phyloP scores from a whole-genome alignment of 2,797 vertebrate species.

The Sebastolobus alascanus region DNA sequence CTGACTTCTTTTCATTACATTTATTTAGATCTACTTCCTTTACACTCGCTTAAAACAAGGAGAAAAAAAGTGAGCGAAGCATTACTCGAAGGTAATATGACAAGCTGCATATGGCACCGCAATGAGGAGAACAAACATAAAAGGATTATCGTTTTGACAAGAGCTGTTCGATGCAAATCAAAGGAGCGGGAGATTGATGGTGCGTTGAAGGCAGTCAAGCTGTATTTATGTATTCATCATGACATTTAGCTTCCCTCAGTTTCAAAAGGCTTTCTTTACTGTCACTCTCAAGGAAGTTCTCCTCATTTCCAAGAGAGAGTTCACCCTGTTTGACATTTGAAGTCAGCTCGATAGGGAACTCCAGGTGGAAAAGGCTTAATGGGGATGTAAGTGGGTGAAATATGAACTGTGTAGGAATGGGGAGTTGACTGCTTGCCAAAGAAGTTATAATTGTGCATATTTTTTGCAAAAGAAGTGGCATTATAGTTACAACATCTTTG shows the following conservation, averaged over 20 bases:
- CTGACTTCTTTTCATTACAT: neutral
- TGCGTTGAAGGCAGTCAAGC: conserved; percentile 48
- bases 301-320: conserved; percentile 47
- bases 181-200: conserved; percentile 50
- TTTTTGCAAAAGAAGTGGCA: neutral
- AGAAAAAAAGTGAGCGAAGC: conserved; percentile 17
- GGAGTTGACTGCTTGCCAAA: conserved; percentile 9
- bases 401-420: conserved; percentile 20
- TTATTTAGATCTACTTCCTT: neutral
- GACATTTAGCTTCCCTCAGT: conserved; percentile 64
- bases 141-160: conserved; percentile 55
- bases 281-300: conserved; percentile 54
- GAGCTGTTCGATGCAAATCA: conserved; percentile 45
- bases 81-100: conserved; percentile 20
- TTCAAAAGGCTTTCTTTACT: conserved; percentile 49
- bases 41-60: neutral
- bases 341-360: conserved; percentile 55
- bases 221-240: conserved; percentile 53
- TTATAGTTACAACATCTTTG: conserved; percentile 2
- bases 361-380: conserved; percentile 53
- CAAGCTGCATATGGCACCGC: conserved; percentile 24
- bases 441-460: conserved; percentile 13
- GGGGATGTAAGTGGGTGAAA: conserved; percentile 51
- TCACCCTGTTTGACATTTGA: conserved; percentile 71
- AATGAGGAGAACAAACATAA: conserved; percentile 37